phyloP scores from a whole-genome alignment of 2,113 vertebrate genomes.

The Myrmecophaga tridactyla region DNA sequence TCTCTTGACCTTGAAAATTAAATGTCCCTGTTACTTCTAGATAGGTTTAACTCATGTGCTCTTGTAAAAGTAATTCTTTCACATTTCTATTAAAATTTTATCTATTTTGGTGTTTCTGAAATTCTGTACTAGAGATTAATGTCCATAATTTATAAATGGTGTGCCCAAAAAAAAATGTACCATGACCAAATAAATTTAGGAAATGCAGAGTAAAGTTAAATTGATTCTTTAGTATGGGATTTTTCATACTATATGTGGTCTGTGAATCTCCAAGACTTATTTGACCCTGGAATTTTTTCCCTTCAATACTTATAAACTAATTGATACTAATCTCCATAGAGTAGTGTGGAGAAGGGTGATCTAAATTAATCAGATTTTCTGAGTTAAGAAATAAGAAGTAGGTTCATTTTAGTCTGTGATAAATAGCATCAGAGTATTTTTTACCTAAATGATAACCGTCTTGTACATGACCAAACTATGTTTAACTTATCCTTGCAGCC shows the following conservation, averaged over 20 bases:
- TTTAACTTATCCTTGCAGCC: background rate
- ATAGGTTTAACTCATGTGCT: background rate
- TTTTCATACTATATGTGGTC: background rate
- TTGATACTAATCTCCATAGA: background rate
- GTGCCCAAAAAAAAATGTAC: background rate
- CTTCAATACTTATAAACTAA: background rate
- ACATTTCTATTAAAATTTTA: background rate
- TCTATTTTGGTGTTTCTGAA: background rate
- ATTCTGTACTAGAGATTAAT: background rate
- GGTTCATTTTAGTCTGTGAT: background rate
- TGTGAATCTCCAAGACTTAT: conserved; percentile 20
- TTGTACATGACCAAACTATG: background rate
- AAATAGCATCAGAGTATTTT: background rate
- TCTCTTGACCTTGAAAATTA: background rate
- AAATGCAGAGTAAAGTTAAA: conserved; percentile 22
- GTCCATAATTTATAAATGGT: background rate
- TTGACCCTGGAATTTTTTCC: conserved; percentile 23
- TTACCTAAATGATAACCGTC: background rate
- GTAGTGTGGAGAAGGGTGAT: background rate
- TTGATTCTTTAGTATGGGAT: background rate
- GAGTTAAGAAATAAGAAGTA: conserved; percentile 35
- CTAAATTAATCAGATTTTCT: conserved; percentile 11
- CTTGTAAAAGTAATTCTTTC: background rate
- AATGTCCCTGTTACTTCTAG: background rate
- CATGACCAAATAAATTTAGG: conserved; percentile 12